Conservation (phyloP, 2,797 vertebrate species). For the Cuniculus paca region DNA sequence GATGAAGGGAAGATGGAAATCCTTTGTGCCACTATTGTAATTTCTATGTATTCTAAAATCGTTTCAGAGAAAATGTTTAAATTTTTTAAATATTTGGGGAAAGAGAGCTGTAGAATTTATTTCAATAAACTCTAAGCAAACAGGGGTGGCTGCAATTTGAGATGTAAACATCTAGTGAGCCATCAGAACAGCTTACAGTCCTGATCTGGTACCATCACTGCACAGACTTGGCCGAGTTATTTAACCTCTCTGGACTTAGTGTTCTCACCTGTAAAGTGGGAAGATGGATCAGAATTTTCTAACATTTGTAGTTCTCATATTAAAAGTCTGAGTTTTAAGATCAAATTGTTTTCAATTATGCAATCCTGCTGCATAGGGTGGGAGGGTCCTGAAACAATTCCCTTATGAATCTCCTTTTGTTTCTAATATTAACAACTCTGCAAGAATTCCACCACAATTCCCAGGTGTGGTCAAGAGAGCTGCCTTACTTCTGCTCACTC, state of each 20-base stretch:
- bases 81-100: background rate
- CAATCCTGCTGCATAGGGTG: background rate
- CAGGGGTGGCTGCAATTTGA: background rate
- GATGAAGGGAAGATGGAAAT: background rate
- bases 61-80: background rate
- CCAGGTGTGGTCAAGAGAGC: background rate
- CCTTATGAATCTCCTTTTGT: background rate
- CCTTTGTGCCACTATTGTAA: background rate
- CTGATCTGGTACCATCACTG: background rate
- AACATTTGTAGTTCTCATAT: background rate
- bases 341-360: background rate
- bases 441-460: background rate
- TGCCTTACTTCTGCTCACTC: background rate
- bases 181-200: background rate
- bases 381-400: background rate
- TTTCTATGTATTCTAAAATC: background rate
- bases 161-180: background rate
- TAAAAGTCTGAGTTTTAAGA: background rate
- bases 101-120: background rate
- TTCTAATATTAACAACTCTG: background rate
- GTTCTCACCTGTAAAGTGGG: background rate
- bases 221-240: background rate
- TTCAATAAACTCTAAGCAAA: background rate
- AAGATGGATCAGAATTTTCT: background rate
- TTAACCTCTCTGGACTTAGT: background rate